Evolutionary conservation across 2,888 invertebrate genomes (phyloP).

Genomic region (Idaea biselata): DNA sequence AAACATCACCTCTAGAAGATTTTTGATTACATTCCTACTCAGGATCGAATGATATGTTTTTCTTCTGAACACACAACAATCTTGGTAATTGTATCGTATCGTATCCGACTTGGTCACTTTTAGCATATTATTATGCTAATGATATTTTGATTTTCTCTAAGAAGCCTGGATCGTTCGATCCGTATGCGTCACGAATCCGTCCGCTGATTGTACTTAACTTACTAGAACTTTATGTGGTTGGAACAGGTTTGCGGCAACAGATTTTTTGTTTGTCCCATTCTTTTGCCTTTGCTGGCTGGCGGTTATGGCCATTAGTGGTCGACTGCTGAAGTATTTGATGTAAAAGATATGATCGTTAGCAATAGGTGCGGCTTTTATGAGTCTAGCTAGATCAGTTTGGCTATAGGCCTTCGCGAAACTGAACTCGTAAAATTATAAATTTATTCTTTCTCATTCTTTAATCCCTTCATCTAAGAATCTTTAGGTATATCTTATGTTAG

Average conservation of each 20-base stretch:
- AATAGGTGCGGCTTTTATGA: conserved; percentile 37
- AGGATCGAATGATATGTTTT: conserved; percentile 18
- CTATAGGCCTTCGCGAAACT: conserved; percentile 39
- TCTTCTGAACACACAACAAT: conserved; percentile 17
- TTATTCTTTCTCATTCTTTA: too few species aligned
- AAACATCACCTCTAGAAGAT: conserved; percentile 31
- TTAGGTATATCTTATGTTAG: too few species aligned
- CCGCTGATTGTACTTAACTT: conserved; percentile 55
- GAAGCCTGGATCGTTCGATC: conserved; percentile 35
- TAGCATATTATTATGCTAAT: conserved; percentile 18
- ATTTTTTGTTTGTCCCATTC: conserved; percentile 59
- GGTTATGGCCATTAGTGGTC: conserved; percentile 48
- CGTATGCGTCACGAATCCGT: conserved; percentile 52
- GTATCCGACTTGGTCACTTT: conserved; percentile 8
- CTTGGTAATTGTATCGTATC: neutral
- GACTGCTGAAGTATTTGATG: conserved; percentile 38
- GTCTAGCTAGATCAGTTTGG: conserved; percentile 28
- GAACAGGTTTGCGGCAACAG: conserved; percentile 55
- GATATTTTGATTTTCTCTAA: conserved; percentile 23
- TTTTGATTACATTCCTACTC: conserved; percentile 28
- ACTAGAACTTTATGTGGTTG: conserved; percentile 23
- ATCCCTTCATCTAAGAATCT: too few species aligned
- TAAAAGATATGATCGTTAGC: conserved; percentile 37
- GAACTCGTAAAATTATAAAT: conserved; percentile 5
- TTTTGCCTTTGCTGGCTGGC: conserved; percentile 50